phyloP scores from a whole-genome alignment of 2,888 invertebrate genomes.

The Platypus cylindrus region DNA sequence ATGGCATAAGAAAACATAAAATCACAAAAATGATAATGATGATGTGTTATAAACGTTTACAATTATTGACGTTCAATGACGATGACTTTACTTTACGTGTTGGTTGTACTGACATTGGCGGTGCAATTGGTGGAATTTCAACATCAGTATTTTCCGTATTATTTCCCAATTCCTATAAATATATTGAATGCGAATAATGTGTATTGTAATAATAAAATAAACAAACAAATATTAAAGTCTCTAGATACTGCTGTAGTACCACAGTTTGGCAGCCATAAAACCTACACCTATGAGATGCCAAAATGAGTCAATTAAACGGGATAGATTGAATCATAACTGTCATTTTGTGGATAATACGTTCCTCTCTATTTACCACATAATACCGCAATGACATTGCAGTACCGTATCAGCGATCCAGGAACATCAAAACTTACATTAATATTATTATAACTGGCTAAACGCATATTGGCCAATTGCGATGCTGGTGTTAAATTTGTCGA shows the following conservation, averaged over 20 bases:
- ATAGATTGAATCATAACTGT: too few species aligned
- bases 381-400: background rate
- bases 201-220: too few species aligned
- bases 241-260: too few species aligned
- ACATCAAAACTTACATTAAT: slow-evolving; percentile 55
- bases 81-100: slow-evolving; percentile 61
- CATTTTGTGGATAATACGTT: too few species aligned
- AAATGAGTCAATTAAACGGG: too few species aligned
- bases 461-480: slow-evolving; percentile 74
- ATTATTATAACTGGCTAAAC: slow-evolving; percentile 74
- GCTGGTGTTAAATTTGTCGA: slow-evolving; percentile 72
- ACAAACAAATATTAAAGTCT: too few species aligned
- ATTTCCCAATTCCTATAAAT: slow-evolving; percentile 64
- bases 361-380: background rate
- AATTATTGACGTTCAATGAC: slow-evolving; percentile 50
- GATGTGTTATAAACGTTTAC: slow-evolving; percentile 58
- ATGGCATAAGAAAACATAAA: too few species aligned
- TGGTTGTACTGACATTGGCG: slow-evolving; percentile 75
- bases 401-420: too few species aligned
- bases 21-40: too few species aligned
- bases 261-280: too few species aligned
- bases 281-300: too few species aligned
- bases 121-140: slow-evolving; percentile 43
- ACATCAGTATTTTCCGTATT: slow-evolving; percentile 27
- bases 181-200: too few species aligned